phyloP scores from a whole-genome alignment of 2,113 vertebrate species.

The Beaufortia kweichowensis region DNA sequence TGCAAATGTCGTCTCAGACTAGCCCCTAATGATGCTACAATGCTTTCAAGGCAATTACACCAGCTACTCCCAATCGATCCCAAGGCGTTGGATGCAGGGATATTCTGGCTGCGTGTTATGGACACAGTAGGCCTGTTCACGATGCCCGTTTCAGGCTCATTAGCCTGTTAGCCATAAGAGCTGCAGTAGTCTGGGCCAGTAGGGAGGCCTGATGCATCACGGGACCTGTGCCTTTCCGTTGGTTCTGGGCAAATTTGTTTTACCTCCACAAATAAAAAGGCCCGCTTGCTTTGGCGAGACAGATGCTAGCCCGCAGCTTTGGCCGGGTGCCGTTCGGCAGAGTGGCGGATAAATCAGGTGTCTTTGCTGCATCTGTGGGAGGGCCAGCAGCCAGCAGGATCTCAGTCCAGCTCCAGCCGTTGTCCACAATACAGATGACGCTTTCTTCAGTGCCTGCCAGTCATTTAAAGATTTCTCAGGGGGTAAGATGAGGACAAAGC shows the following conservation, averaged over 20 bases:
- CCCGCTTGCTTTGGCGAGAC: background rate
- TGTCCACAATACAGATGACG: conserved; percentile 47
- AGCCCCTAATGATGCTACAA: conserved; percentile 76
- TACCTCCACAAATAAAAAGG: conserved; percentile 5
- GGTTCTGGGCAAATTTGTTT: background rate
- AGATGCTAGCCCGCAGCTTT: conserved; percentile 3
- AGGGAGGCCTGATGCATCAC: background rate
- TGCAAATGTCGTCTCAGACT: conserved; percentile 77
- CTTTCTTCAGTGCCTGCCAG: conserved; percentile 58
- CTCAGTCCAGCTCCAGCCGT: conserved; percentile 56
- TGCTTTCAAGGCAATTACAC: conserved; percentile 78
- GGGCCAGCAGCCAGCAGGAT: conserved; percentile 50
- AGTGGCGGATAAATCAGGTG: conserved; percentile 56
- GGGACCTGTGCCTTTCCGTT: background rate
- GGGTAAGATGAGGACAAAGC: conserved; percentile 16
- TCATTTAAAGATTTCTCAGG: conserved; percentile 56
- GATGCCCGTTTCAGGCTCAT: conserved; percentile 53
- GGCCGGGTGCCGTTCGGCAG: conserved; percentile 13
- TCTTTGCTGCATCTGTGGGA: conserved; percentile 48
- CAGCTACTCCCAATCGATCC: conserved; percentile 72
- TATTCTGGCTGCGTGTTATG: conserved; percentile 14
- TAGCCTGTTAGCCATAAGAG: conserved; percentile 37
- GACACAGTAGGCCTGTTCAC: conserved; percentile 25
- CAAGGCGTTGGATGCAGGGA: conserved; percentile 63
- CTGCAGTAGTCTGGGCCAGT: background rate